Evolutionary conservation across 1,140 invertebrate genomes (phyloP).

Genomic region (Papilio machaon): DNA sequence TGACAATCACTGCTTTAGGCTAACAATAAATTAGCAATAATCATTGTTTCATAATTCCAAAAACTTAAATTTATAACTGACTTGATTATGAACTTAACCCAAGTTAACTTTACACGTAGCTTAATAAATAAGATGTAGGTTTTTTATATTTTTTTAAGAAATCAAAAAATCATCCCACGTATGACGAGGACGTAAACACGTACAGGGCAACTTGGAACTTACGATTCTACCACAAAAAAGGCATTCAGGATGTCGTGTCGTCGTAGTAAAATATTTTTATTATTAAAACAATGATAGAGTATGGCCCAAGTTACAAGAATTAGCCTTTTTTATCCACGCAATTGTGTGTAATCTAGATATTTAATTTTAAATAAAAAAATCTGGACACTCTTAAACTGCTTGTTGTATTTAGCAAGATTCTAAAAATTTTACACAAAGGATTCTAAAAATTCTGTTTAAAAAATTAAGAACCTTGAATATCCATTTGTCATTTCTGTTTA

Average conservation of each 20-base stretch:
- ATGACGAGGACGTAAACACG: slow-evolving; percentile 52
- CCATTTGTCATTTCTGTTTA: no score
- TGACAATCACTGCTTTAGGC: no score
- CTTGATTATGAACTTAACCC: neutral
- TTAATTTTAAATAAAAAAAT: neutral
- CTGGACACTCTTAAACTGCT: no score
- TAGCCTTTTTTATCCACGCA: neutral
- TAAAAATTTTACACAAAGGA: no score
- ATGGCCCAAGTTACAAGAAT: slow-evolving; percentile 42
- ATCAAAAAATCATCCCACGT: slow-evolving; percentile 70
- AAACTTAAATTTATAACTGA: neutral
- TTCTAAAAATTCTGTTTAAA: no score
- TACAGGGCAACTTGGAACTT: slow-evolving; percentile 53
- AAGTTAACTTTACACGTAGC: slow-evolving; percentile 37
- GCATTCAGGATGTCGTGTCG: slow-evolving; percentile 60
- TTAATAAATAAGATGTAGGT: slow-evolving; percentile 39
- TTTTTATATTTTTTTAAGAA: slow-evolving; percentile 52
- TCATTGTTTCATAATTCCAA: neutral
- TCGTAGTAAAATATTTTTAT: slow-evolving; percentile 69
- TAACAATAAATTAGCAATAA: neutral
- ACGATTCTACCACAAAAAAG: slow-evolving; percentile 57
- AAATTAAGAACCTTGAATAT: no score
- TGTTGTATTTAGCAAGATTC: no score
- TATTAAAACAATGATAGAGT: slow-evolving; percentile 60
- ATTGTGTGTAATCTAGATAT: neutral